Evolutionary conservation across 2,797 vertebrate genomes (phyloP).

Genomic region (Thalassophryne amazonica): DNA sequence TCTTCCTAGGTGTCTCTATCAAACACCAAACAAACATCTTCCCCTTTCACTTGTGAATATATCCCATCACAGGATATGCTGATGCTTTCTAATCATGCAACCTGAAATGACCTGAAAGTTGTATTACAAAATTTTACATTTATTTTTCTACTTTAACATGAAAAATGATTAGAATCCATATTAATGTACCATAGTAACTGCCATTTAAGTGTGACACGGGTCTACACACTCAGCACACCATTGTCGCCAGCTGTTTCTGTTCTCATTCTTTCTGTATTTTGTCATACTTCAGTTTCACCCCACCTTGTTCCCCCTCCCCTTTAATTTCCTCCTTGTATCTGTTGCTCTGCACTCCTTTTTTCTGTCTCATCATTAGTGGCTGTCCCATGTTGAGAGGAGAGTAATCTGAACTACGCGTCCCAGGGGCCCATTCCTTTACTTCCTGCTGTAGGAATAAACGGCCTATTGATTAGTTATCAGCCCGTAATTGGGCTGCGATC

Average conservation of each 20-base stretch:
- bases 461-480: conserved; percentile 99
- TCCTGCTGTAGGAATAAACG: conserved; percentile 99
- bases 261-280: conserved; percentile 15
- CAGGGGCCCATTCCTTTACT: conserved; percentile 98
- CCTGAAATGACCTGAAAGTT: too few species aligned
- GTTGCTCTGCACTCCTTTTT: conserved; percentile 60
- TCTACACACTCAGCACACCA: not conserved
- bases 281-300: not conserved
- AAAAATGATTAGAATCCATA: too few species aligned
- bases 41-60: too few species aligned
- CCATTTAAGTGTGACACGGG: not conserved
- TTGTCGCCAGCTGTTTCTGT: conserved; percentile 8
- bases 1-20: too few species aligned
- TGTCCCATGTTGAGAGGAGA: conserved; percentile 91
- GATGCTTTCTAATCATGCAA: too few species aligned
- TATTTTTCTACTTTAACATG: too few species aligned
- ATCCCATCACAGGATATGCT: too few species aligned
- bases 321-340: conserved; percentile 34
- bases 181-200: too few species aligned
- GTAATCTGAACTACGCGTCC: conserved; percentile 98
- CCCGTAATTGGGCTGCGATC: conserved; percentile 98
- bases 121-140: too few species aligned
- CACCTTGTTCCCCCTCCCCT: not conserved
- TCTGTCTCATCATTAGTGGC: conserved; percentile 88
- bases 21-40: too few species aligned